A percentile compares a stretch with the other conserved stretches of the same genome.
Evolutionary conservation across 2,888 invertebrate species (phyloP).

Genomic region (Eretmocerus hayati): DNA sequence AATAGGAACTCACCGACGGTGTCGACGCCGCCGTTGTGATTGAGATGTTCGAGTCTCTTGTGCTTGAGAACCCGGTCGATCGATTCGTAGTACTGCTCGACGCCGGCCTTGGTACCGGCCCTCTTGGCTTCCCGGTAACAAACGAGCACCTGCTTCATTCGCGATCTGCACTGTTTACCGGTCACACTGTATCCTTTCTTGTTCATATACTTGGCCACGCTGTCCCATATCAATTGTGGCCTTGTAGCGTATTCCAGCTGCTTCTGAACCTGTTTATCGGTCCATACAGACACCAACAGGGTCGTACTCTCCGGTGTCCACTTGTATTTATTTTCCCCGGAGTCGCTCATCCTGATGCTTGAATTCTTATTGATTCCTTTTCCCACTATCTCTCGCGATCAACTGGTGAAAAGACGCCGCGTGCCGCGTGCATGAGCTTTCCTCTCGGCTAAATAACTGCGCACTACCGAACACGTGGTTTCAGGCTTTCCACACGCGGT

Average conservation of each 20-base stretch:
- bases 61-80: conserved; percentile 40
- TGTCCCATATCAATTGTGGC: conserved; percentile 44
- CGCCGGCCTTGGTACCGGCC: conserved; percentile 37
- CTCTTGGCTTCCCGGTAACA: conserved; percentile 44
- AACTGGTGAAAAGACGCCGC: too few relatives aligned
- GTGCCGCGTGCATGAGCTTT: too few relatives aligned
- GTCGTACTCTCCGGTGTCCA: conserved; percentile 44
- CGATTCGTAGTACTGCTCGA: conserved; percentile 43
- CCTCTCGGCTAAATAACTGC: too few relatives aligned
- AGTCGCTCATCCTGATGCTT: conserved; percentile 16
- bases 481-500: too few relatives aligned
- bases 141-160: conserved; percentile 44
- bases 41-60: conserved; percentile 29
- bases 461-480: too few relatives aligned
- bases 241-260: conserved; percentile 39
- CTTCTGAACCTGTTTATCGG: conserved; percentile 43
- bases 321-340: conserved; percentile 35
- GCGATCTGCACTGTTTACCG: conserved; percentile 42
- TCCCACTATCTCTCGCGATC: too few relatives aligned
- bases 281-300: conserved; percentile 44
- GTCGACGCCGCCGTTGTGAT: conserved; percentile 35
- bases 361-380: too few relatives aligned
- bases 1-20: conserved; percentile 39
- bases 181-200: conserved; percentile 43
- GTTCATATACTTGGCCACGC: conserved; percentile 41